phyloP scores from a whole-genome alignment of 2,113 vertebrate genomes.

The Numida meleagris region DNA sequence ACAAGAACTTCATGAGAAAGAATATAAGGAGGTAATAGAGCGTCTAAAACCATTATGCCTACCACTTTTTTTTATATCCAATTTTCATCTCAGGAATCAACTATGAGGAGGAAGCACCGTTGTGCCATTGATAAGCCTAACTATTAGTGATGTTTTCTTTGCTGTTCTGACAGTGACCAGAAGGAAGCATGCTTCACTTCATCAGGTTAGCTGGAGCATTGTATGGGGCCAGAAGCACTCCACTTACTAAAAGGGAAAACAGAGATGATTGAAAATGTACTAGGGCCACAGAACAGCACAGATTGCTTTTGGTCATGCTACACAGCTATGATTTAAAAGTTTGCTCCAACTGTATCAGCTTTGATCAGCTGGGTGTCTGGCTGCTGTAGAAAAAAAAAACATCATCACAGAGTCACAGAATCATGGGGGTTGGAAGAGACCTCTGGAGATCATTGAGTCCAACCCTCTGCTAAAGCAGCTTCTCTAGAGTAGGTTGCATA shows the following conservation, averaged over 20 bases:
- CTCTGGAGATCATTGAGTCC: too few species aligned
- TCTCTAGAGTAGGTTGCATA: too few species aligned
- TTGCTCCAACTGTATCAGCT: not conserved
- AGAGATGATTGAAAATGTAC: not conserved
- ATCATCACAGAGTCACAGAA: too few species aligned
- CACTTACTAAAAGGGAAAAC: not conserved
- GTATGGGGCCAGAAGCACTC: not conserved
- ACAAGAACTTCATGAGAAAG: not conserved
- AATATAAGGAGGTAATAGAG: not conserved
- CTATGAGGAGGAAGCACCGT: not conserved
- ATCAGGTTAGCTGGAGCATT: not conserved
- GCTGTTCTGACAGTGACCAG: not conserved
- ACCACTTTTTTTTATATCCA: not conserved
- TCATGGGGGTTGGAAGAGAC: too few species aligned
- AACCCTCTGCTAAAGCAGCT: too few species aligned
- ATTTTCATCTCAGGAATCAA: not conserved
- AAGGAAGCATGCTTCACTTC: not conserved
- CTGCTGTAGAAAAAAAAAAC: not conserved
- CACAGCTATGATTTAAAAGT: not conserved
- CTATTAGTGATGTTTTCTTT: not conserved
- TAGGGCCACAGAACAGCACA: not conserved
- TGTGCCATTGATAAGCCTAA: not conserved
- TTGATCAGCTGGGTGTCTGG: not conserved
- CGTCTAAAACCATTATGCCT: not conserved
- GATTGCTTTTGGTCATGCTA: not conserved